These are phyloP conservation scores for Gallinago solitaria DNA, from an alignment of 2,797 vertebrate species.

Conservation along the genomic window DNA sequence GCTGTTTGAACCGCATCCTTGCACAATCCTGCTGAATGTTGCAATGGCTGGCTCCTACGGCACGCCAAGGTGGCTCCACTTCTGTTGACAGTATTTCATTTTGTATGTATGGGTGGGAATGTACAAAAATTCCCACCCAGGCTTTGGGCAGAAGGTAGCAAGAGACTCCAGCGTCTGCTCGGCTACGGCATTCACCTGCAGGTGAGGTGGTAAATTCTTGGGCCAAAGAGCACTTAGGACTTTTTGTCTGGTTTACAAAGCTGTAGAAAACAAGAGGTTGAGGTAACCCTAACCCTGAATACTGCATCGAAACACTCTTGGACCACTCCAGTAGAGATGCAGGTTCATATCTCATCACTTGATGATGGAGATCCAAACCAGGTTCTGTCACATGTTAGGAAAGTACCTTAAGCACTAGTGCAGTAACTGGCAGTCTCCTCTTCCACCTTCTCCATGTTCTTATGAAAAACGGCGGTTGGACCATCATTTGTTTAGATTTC, in stretches of 20 bases:
- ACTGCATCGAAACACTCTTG: background rate
- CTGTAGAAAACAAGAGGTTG: background rate
- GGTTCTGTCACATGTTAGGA: rapidly evolving
- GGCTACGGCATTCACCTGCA: background rate
- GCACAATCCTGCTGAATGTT: background rate
- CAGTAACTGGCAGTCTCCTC: background rate
- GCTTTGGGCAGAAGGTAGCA: background rate
- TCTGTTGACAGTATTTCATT: background rate
- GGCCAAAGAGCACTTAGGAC: rapidly evolving
- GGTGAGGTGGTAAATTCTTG: rapidly evolving
- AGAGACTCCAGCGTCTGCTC: background rate
- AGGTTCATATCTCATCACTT: background rate
- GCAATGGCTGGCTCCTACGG: background rate
- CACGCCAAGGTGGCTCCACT: background rate
- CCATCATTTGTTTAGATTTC: background rate
- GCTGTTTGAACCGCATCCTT: background rate
- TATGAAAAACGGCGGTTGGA: background rate
- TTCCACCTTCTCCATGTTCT: background rate
- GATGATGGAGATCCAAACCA: background rate
- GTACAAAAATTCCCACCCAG: background rate
- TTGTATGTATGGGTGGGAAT: too few relatives aligned
- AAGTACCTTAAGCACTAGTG: background rate
- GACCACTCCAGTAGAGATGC: background rate
- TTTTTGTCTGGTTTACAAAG: background rate
- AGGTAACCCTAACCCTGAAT: background rate